Evolutionary conservation across 2,797 vertebrate species (phyloP), one percentile per base, ranked within the genome.

Genomic region (Leucoraja ocellata): DNA sequence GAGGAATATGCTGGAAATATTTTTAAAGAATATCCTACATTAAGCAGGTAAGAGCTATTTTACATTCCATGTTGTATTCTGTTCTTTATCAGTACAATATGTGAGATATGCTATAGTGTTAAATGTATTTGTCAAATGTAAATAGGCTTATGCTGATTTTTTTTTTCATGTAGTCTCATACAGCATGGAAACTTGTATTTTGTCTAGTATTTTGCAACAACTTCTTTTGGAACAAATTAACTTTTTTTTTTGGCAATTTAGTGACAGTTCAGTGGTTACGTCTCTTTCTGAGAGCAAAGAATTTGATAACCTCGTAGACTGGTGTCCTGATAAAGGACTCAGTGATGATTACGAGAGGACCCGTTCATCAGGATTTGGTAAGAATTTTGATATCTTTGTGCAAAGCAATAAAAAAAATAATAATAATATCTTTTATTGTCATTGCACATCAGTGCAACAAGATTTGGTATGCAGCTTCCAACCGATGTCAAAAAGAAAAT

Each of bases 1-100:
- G 93, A 96, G 94, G 93, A 93, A 0, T 97, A 95, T 93, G 94
- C 93, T 94, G 95, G 95, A 88, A 95, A 95, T 93, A 93, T 96
- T 94, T 95, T 96, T 94, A 94, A 95, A 94, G 93, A 95, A 10
- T 93, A 96, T 6, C 95, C 95, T 93, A 93, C 95, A 79, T 93
- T 97, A 94, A 94, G 94, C 83, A 96, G 95, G 96, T 96, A 95
- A 8, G 0, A 28, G 18, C 10, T 54, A 46, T 73, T 73, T 73
- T 74, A 16, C 68, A 83, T 91, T 73, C 32, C 23, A 73, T 46
- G 16, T 23, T 46, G 28, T 74, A 16, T 5, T 6, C 71, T 23
- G n/a, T 7, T 9, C 4, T 91, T 74, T 54, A 74, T 28, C 13
- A 10, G 46, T 68, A 1, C 68, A 36, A 11, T 71, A n/a, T 10